Evolutionary conservation across 2,888 invertebrate genomes (phyloP).

Genomic region (Tipula vernalis): DNA sequence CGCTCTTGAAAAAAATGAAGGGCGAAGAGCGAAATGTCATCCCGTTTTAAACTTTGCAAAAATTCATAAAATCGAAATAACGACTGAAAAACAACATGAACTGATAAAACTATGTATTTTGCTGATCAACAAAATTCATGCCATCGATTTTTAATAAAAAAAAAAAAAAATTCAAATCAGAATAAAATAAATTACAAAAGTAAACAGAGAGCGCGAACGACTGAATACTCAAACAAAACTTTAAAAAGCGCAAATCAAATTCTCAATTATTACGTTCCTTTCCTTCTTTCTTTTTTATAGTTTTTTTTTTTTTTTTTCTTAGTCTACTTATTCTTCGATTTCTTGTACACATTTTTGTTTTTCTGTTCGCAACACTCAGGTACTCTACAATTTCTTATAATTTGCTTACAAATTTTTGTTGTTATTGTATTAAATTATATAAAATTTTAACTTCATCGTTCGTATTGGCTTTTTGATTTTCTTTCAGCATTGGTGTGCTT

Average conservation of each 20-base stretch:
- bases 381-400: not conserved
- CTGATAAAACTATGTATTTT: not conserved
- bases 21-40: no score
- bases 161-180: not conserved
- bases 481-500: not conserved
- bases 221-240: not conserved
- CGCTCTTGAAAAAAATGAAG: no score
- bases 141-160: not conserved
- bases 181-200: not conserved
- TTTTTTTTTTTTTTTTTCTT: not conserved
- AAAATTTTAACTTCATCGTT: not conserved
- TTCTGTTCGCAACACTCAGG: not conserved
- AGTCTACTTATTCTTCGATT: not conserved
- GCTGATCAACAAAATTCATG: not conserved
- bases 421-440: not conserved
- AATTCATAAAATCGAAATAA: no score
- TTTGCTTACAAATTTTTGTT: not conserved
- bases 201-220: not conserved
- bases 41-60: no score
- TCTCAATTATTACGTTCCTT: not conserved
- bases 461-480: not conserved
- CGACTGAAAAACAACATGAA: not conserved
- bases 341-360: not conserved
- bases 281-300: not conserved
- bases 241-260: not conserved